phyloP scores from a whole-genome alignment of 92 coral and sea anemone genomes.

The Bergia puertoricense region DNA sequence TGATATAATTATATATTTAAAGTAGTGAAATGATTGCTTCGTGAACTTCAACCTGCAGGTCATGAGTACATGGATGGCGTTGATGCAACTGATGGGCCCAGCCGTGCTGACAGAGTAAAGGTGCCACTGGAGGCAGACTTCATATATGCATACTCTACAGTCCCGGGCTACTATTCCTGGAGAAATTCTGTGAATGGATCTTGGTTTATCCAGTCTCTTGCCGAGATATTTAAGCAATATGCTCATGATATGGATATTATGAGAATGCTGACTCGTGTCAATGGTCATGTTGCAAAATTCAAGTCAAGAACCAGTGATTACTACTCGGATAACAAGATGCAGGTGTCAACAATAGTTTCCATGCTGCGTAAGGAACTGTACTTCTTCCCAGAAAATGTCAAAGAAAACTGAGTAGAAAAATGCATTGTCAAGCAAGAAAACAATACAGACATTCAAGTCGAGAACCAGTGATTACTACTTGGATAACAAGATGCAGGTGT shows the following conservation, averaged over 20 bases:
- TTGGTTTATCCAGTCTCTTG: constrained; percentile 86
- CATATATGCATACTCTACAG: constrained; percentile 88
- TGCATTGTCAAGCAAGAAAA: not conserved
- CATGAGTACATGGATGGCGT: constrained; percentile 94
- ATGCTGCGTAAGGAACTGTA: constrained; percentile 88
- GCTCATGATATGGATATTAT: constrained; percentile 71
- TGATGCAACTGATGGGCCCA: constrained; percentile 80
- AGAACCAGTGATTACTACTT: constrained; percentile 87
- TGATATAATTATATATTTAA: not conserved
- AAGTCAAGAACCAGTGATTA: constrained; percentile 90
- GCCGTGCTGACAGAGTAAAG: constrained; percentile 53
- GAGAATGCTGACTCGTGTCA: constrained; percentile 85
- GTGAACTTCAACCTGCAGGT: constrained; percentile 43
- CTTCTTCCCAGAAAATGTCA: constrained; percentile 79
- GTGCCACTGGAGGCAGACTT: constrained; percentile 90
- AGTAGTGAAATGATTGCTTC: not conserved
- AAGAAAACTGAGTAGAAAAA: constrained; percentile 19
- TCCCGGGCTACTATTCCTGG: constrained; percentile 91
- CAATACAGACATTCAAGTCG: constrained; percentile 59
- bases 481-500: constrained; percentile 82
- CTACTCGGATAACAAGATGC: constrained; percentile 85
- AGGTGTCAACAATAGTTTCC: constrained; percentile 83
- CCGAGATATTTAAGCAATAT: constrained; percentile 61
- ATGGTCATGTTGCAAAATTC: constrained; percentile 75
- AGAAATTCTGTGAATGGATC: constrained; percentile 87